phyloP scores from a whole-genome alignment of 2,888 invertebrate genomes.

The Clunio marinus region DNA sequence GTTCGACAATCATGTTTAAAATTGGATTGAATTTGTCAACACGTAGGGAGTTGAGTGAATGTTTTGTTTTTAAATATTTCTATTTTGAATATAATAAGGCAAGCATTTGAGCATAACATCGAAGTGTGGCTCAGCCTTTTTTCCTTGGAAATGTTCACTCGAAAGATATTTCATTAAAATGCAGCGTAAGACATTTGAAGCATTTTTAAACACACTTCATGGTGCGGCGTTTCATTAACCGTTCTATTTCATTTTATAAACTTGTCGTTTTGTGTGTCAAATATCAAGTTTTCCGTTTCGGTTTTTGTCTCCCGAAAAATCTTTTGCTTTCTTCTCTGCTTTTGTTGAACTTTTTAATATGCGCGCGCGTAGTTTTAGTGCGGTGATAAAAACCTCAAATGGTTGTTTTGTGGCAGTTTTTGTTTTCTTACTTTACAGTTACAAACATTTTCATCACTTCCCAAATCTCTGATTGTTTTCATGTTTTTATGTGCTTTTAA shows the following conservation, averaged over 20 bases:
- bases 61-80: not conserved
- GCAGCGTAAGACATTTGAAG: too few relatives aligned
- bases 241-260: not conserved
- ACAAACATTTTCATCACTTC: too few relatives aligned
- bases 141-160: not conserved
- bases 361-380: not conserved
- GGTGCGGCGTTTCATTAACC: not conserved
- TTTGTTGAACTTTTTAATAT: not conserved
- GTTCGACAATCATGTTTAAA: too few relatives aligned
- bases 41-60: not conserved
- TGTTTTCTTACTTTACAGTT: not conserved
- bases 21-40: conserved; percentile 10
- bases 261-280: not conserved
- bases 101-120: not conserved
- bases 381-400: not conserved
- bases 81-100: not conserved
- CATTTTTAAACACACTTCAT: not conserved
- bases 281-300: not conserved
- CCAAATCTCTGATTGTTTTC: too few relatives aligned
- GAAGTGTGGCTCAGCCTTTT: not conserved
- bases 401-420: not conserved
- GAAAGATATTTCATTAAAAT: not conserved
- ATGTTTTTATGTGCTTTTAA: too few relatives aligned
- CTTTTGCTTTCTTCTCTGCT: not conserved
- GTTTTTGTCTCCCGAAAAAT: not conserved